Evolutionary conservation across 2,113 vertebrate genomes (phyloP), one percentile per base, ranked within the genome.

Genomic region (Eretmochelys imbricata): DNA sequence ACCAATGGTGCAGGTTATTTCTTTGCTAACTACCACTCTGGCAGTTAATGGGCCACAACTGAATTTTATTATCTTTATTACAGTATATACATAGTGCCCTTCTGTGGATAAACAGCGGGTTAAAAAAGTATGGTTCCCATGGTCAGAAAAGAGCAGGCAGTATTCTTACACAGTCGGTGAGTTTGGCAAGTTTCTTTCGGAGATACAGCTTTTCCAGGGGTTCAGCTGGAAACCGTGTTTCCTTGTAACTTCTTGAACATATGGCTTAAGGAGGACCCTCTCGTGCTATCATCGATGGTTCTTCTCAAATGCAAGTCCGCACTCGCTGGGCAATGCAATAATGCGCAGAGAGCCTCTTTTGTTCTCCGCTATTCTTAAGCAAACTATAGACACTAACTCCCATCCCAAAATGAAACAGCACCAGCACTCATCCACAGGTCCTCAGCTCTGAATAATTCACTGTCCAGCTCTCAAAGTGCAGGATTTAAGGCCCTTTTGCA

Each of bases 111-210:
- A 79, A n/a, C 38, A 38, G 82, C 65, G 6, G 83, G 17, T 2
- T 48, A 76, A 11, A 0, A 25, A 27, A 69, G 53, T 25, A 59
- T 0, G 0, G 25, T 31, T 50, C 19, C 38, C 59, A 2, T 55
- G 3, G 50, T 22, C 54, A 55, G 24, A n/a, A 19, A 59, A 31
- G n/a, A 29, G 10, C 1, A 0, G 20, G 50, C 62, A 59, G 19
- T 22, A 35, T 50, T 50, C 69, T 65, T 13, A 76, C 25, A 48
- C 57, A 24, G 29, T 51, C 22, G 20, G 80, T 16, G 0, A 1
- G 16, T 10, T 78, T 53, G 20, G 53, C 42, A 8, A 16, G 13
- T 5, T 1, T 16, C 51, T 91, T 11, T 25, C 69, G 69, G 84
- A 13, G n/a, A 76, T 90, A 31, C n/a, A 38, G 4, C 42, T 54